Percentiles rank a stretch among this genome's conserved stretches.
These are phyloP conservation scores for Origma solitaria DNA, from an alignment of 2,113 vertebrate genomes.

Conservation along the genomic window DNA sequence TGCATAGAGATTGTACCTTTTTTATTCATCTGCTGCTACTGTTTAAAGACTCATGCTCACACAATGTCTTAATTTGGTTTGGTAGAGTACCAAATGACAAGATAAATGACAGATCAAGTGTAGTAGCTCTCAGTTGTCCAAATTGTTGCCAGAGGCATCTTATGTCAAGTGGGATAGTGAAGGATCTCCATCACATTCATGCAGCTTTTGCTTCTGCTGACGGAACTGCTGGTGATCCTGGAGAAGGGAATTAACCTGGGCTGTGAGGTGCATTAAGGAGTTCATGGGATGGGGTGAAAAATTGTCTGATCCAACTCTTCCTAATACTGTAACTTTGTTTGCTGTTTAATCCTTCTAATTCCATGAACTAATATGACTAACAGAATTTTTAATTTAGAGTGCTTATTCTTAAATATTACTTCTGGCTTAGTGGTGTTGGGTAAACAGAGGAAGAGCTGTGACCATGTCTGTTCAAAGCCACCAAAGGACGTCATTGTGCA, in stretches of 20 bases:
- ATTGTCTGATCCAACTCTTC: not conserved
- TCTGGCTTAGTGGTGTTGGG: not conserved
- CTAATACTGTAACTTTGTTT: not conserved
- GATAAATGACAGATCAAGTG: not conserved
- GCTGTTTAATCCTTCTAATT: not conserved
- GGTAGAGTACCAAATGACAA: not conserved
- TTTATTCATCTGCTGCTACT: not conserved
- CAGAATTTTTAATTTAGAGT: not conserved
- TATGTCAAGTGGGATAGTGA: accelerated
- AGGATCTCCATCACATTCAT: not conserved
- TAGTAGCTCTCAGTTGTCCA: not conserved
- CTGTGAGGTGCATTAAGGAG: not conserved
- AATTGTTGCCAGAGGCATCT: not conserved
- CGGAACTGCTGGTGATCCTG: not conserved
- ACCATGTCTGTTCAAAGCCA: not conserved
- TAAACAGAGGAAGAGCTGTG: not conserved
- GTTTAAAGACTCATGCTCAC: not conserved
- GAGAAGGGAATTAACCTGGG: not conserved
- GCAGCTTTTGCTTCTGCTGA: not conserved
- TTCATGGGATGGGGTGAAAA: not conserved
- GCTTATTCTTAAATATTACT: not conserved
- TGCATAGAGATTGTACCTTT: not conserved
- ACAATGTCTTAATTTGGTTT: not conserved
- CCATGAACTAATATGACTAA: not conserved
- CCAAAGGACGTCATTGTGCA: accelerated